Conservation (phyloP, 2,888 invertebrate species). For the Hypolimnas misippus region DNA sequence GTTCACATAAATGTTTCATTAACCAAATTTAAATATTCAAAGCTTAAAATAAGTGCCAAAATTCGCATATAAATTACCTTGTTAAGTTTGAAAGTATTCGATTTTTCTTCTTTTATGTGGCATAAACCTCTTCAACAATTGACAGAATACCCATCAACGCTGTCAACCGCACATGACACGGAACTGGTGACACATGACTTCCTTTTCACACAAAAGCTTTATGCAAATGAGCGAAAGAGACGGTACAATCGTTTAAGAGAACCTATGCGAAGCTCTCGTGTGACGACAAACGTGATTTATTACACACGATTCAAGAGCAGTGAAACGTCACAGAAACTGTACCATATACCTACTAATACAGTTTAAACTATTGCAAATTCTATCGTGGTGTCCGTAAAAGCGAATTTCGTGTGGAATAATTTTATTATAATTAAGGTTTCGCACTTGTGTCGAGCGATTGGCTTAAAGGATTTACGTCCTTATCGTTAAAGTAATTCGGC, state of each 20-base stretch:
- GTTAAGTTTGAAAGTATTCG: slow-evolving; percentile 6
- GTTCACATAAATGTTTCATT: not conserved
- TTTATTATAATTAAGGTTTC: slow-evolving; percentile 3
- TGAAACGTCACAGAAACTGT: slow-evolving; percentile 27
- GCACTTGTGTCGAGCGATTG: slow-evolving; percentile 10
- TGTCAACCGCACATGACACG: slow-evolving; percentile 34
- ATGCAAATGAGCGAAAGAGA: slow-evolving; percentile 29
- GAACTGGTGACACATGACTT: slow-evolving; percentile 28
- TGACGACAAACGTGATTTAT: slow-evolving; percentile 41
- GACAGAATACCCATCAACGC: slow-evolving; percentile 31
- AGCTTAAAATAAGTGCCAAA: not conserved
- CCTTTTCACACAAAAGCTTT: slow-evolving; percentile 26
- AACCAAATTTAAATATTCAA: not conserved
- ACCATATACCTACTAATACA: slow-evolving; percentile 9
- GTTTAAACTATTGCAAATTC: slow-evolving; percentile 9
- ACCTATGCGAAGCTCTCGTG: slow-evolving; percentile 33
- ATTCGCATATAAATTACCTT: not conserved
- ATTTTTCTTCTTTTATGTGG: slow-evolving; percentile 14
- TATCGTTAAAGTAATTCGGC: slow-evolving; percentile 10
- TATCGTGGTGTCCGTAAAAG: slow-evolving; percentile 1
- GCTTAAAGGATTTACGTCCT: slow-evolving; percentile 13
- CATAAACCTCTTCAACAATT: slow-evolving; percentile 22
- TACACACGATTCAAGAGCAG: slow-evolving; percentile 37
- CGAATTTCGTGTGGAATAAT: not conserved
- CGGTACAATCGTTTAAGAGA: slow-evolving; percentile 34